Evolutionary conservation across 1,140 invertebrate genomes (phyloP), one percentile per base, ranked within the genome.

Genomic region (Megalopta genalis): DNA sequence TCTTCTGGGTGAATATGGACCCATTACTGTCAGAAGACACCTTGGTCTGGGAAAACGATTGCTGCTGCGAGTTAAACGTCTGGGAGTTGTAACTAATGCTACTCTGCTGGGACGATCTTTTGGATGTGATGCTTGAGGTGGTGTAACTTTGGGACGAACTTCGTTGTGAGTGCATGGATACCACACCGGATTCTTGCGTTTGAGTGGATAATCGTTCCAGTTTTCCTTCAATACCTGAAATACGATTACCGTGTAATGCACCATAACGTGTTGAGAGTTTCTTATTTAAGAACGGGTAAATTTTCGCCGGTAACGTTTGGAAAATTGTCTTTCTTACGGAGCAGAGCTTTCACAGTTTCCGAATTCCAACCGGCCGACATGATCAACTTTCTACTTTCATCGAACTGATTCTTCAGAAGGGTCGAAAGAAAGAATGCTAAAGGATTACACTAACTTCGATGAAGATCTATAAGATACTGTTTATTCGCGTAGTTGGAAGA

Each of bases 111-210:
- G 94, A 95, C 78, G 93, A 95, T 86, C 92, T 93, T 88, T 94
- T 94, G 9, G 94, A 95, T 74, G 94, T 94, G 66, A 94, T 93
- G 27, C 90, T 90, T 21, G 92, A 90, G 9, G 90, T 78, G 4
- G 94, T 93, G 70, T 94, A 95, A 85, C 94, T 95, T 83, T 95
- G 94, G 5, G 94, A 94, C 37, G 94, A 94, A 64, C 94, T 95
- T 82, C 95, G 92, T 83, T 94, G 93, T 32, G 94, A 95, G 77
- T 95, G 95, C 93, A 96, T 95, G 5, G 96, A 96, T 66, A 96
- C 94, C 90, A 97, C 96, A 78, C 96, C 96, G 74, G 95, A 95
- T 77, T 93, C 92, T 72, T 93, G 92, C 2, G 92, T 93, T 72
- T 93, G 92, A n/a, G 92, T 93, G 32, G 92, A 93, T 27, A 93